These are phyloP conservation scores for Phrynocephalus forsythii DNA, from an alignment of 2,797 vertebrate genomes.

Conservation along the genomic window DNA sequence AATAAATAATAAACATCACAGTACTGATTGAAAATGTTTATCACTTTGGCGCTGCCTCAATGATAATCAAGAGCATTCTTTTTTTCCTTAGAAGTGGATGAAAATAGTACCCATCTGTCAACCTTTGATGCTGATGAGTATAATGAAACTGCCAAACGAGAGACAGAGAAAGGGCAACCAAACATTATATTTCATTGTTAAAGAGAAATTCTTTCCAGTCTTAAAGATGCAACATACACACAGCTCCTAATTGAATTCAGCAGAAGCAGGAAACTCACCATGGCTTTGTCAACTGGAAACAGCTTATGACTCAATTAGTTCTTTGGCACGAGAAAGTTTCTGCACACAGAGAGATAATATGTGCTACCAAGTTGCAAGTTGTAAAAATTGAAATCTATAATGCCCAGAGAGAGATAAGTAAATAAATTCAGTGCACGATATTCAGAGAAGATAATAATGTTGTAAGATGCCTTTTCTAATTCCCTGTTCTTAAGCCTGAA, in stretches of 20 bases:
- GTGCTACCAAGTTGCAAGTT: slow-evolving; percentile 4
- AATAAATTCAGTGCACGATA: neutral
- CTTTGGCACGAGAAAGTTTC: slow-evolving; percentile 24
- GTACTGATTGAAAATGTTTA: neutral
- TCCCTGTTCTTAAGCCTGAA: too few relatives aligned
- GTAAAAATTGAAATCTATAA: slow-evolving; percentile 9
- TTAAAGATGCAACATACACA: neutral
- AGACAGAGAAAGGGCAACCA: neutral
- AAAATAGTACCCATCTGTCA: slow-evolving; percentile 24
- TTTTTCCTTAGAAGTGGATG: neutral
- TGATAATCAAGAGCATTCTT: neutral
- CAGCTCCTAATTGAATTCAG: slow-evolving; percentile 27
- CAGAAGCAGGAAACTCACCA: slow-evolving; percentile 7
- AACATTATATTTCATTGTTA: slow-evolving; percentile 15
- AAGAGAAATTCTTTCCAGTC: slow-evolving; percentile 21
- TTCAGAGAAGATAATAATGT: neutral
- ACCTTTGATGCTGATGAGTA: neutral
- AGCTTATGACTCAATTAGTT: slow-evolving; percentile 33
- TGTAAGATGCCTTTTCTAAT: too few relatives aligned
- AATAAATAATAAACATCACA: neutral
- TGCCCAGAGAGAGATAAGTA: neutral
- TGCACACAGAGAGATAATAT: slow-evolving; percentile 20
- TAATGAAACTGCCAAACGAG: slow-evolving; percentile 25
- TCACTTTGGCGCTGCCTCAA: neutral
- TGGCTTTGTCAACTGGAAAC: slow-evolving; percentile 15